These are phyloP conservation scores for Scaptomyza tumidula DNA, from an alignment of 2,888 invertebrate species.

Conservation along the genomic window DNA sequence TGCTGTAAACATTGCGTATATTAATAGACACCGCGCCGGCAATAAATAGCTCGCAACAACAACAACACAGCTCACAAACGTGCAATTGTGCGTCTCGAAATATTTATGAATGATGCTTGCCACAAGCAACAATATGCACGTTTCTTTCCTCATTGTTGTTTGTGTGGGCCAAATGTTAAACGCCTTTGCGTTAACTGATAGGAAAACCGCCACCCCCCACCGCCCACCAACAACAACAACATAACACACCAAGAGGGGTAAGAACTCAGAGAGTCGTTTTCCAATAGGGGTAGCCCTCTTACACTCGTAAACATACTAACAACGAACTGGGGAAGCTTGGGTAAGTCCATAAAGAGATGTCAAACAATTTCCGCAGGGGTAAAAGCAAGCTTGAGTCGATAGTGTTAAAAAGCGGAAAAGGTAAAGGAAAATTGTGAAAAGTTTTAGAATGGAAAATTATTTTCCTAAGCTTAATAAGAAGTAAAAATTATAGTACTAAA, in stretches of 20 bases:
- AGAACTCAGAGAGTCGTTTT: conserved; percentile 6
- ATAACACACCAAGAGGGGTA: neutral
- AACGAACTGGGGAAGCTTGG: conserved; percentile 31
- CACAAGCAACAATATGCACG: conserved; percentile 21
- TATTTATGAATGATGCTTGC: conserved; percentile 57
- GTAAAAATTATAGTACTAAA: too few species aligned
- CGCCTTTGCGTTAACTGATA: conserved; percentile 1
- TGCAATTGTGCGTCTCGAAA: conserved; percentile 38
- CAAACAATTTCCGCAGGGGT: conserved; percentile 13
- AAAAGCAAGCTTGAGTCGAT: neutral
- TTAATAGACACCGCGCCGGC: conserved; percentile 55
- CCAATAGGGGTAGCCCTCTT: conserved; percentile 42
- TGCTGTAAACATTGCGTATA: conserved; percentile 65
- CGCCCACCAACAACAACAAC: neutral
- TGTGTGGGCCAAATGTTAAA: conserved; percentile 14
- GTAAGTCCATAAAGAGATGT: neutral
- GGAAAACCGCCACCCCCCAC: neutral
- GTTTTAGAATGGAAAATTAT: neutral
- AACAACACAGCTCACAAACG: conserved; percentile 46
- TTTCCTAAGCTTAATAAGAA: too few species aligned
- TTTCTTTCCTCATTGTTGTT: conserved; percentile 1
- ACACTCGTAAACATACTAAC: conserved; percentile 9
- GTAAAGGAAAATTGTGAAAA: neutral
- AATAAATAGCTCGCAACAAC: conserved; percentile 8
- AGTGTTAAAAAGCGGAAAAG: neutral